Base-by-base conservation (phyloP, 2,113 vertebrate genomes). In the Nanorana parkeri region DNA sequence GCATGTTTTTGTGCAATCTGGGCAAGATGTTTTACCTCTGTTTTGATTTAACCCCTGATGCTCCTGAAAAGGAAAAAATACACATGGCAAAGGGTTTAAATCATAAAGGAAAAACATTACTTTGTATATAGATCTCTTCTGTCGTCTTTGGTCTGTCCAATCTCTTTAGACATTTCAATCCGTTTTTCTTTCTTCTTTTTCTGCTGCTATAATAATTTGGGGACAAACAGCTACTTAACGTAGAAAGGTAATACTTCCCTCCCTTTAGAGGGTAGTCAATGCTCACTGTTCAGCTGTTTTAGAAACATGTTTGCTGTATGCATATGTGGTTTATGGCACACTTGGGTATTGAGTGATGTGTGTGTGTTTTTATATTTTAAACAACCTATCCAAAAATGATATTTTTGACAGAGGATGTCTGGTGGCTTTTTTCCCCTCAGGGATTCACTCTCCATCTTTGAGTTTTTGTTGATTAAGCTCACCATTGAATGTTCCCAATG, bases 181-280 rank as follows among this genome's bases (percentile, higher is more conserved):
- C 51, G 10, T 68, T 24, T 83, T 68, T 56, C 4, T 71, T 11
- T 65, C 20, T 74, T 66, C 51, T 41, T 68, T 41, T 76, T 8
- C 72, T 83, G 80, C 80, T 83, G 80, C 61, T 83, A 28, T 58
- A 29, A 68, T 76, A 32, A 52, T 65, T 47, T 83, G 63, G 71
- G 60, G 56, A 28, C 28, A 76, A 23, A 66, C 66, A 80, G 20
- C 66, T 60, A 67, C 32, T 23, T 79, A 47, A 54, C 32, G 24
- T 79, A 68, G 66, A 51, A 68, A 83, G 80, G 80, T 83, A 83
- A 83, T 61, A 32, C 51, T 36, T 58, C 32, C 41, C 41, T 47
- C 41, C 8, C 8, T 47, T 47, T 47, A 1, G 41, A 47, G 41
- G 41, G 41, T 47, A 47, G 41, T 3, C 13, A 3, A 11, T 13